Base-by-base conservation (phyloP, 1,140 invertebrate species). In the Yoshiicerus persimilis region DNA sequence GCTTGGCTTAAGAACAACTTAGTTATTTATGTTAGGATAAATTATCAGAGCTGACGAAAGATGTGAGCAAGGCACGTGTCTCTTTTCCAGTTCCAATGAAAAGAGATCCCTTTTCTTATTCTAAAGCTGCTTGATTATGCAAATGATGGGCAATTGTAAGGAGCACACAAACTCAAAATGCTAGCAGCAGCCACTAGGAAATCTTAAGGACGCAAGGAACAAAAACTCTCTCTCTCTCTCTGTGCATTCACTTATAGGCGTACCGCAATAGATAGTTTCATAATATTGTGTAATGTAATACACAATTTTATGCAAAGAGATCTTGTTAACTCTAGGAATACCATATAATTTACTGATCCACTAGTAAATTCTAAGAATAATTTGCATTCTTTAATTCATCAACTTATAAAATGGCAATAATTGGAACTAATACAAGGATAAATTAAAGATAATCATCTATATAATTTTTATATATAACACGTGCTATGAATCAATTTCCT, bases 91-190 rank as follows among this genome's bases (percentile, higher is more conserved):
- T 41, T 64, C 9, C 30, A 86, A 86, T 86, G 84, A 87, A 87
- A 77, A 34, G 86, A 87, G 25, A 80, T 87, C 47, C 27, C 47
- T 56, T 47, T 84, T 23, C 47, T 32, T 23, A 80, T 83, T 80
- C 86, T 39, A 36, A 32, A 38, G 10, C 41, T 88, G 80, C 87
- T 88, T 88, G 87, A 88, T 88, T 88, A 88, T 88, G 87, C 77
- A 88, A 88, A 88, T 88, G 87, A 88, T 83, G 84, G 84, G 84
- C 38, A 86, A 86, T 86, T 86, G 47, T 86, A 84, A 27, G 39
- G 9, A 84, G 23, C 39, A 84, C 25, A 30, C 16, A 70, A 70
- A 9, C 64, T 70, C 64, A 6, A 30, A 70, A 70, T 70, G 27
- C 64, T 70, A 8, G 11, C 1, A 64, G 16, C 64, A 70, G 64